These are phyloP conservation scores for Periphyllus acericola DNA, from an alignment of 2,888 invertebrate species.

Conservation along the genomic window DNA sequence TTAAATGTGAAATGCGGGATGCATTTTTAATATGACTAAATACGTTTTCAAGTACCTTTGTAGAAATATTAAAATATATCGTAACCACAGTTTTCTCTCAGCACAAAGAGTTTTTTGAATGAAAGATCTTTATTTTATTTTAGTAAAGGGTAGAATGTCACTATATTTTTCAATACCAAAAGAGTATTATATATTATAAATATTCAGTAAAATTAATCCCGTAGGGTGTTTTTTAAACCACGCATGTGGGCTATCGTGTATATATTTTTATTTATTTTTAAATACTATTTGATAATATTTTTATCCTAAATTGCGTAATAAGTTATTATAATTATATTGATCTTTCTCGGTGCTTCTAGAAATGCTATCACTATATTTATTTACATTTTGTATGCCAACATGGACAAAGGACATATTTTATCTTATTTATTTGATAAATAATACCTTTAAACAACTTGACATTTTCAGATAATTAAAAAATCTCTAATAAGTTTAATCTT, in stretches of 20 bases:
- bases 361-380: no score
- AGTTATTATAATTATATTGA: background rate
- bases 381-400: no score
- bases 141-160: background rate
- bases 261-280: background rate
- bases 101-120: background rate
- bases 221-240: background rate
- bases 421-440: no score
- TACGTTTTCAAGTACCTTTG: slow-evolving; percentile 5
- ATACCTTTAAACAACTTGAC: no score
- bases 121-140: background rate
- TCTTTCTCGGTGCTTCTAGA: no score
- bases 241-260: background rate
- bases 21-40: background rate
- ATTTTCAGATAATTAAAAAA: no score
- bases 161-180: background rate
- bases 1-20: background rate
- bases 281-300: background rate
- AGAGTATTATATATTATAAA: background rate
- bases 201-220: background rate
- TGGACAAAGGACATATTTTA: no score
- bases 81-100: background rate
- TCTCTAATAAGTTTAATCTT: no score
- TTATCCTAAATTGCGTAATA: background rate
- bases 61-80: slow-evolving; percentile 1